Conservation (phyloP, 2,113 vertebrate species). For the Dascyllus trimaculatus region DNA sequence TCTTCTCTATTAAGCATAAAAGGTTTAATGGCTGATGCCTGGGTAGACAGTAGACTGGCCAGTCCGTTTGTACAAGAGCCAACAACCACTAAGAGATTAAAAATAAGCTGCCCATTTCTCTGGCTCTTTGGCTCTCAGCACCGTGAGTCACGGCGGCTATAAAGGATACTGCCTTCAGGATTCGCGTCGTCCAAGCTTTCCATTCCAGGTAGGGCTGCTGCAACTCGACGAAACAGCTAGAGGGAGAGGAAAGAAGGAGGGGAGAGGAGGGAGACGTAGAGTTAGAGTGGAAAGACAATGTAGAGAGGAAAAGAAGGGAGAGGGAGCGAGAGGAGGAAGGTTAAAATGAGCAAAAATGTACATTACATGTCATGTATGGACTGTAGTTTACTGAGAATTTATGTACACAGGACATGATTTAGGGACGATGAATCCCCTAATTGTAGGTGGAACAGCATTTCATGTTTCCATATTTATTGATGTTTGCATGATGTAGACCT, state of each 20-base stretch:
- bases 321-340: background rate
- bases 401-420: background rate
- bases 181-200: slow-evolving; percentile 83
- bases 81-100: slow-evolving; percentile 73
- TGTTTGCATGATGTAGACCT: too few species aligned
- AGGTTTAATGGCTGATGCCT: slow-evolving; percentile 55
- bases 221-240: slow-evolving; percentile 80
- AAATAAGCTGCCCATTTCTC: slow-evolving; percentile 62
- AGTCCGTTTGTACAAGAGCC: slow-evolving; percentile 55
- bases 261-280: background rate
- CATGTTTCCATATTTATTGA: too few species aligned
- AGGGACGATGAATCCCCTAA: too few species aligned
- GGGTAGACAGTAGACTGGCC: slow-evolving; percentile 36
- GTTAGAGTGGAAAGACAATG: background rate
- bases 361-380: background rate
- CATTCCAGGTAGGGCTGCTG: slow-evolving; percentile 83
- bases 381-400: background rate
- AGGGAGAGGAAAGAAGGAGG: background rate
- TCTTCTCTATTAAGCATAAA: slow-evolving; percentile 47
- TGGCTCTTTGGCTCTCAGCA: slow-evolving; percentile 42
- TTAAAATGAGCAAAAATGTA: background rate
- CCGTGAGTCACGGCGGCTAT: slow-evolving; percentile 45
- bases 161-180: slow-evolving; percentile 85
- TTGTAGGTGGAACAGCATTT: too few species aligned
- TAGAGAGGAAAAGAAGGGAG: background rate